These are phyloP conservation scores for Oscheius sp. DNA, from an alignment of 2,888 invertebrate species.

Conservation along the genomic window DNA sequence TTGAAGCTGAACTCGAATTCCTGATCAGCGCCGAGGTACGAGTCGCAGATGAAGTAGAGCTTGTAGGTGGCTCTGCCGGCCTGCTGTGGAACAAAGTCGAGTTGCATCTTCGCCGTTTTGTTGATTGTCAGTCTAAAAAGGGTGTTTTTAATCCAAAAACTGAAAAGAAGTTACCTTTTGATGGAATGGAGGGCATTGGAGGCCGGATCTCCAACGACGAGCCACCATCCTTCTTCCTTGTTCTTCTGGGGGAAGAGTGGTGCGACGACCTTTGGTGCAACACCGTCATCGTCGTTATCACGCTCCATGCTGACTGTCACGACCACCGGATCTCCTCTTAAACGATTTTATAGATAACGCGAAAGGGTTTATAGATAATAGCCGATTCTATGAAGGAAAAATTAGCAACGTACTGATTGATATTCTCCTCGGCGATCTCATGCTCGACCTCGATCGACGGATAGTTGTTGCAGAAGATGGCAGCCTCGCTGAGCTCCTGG, in stretches of 20 bases:
- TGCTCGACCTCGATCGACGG: slow-evolving; percentile 96
- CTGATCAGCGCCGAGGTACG: slow-evolving; percentile 98
- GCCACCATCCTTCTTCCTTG: slow-evolving; percentile 85
- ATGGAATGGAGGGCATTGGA: slow-evolving; percentile 93
- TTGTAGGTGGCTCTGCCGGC: slow-evolving; percentile 84
- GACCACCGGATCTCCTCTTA: slow-evolving; percentile 86
- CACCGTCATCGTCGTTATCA: slow-evolving; percentile 93
- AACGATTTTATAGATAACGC: slow-evolving; percentile 8
- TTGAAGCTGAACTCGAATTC: slow-evolving; percentile 87
- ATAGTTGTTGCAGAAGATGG: slow-evolving; percentile 97
- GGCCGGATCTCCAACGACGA: slow-evolving; percentile 96
- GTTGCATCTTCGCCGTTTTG: slow-evolving; percentile 84
- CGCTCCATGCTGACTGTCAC: slow-evolving; percentile 91
- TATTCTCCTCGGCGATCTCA: slow-evolving; percentile 85
- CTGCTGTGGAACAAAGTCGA: slow-evolving; percentile 93
- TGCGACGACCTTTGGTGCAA: slow-evolving; percentile 86
- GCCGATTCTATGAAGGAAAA: too few relatives aligned
- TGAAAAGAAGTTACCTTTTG: slow-evolving; percentile 80
- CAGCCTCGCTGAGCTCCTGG: slow-evolving; percentile 94
- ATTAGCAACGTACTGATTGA: slow-evolving; percentile 73
- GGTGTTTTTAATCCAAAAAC: neutral
- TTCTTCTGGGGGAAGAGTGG: slow-evolving; percentile 91
- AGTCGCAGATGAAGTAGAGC: slow-evolving; percentile 98
- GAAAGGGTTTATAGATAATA: too few relatives aligned
- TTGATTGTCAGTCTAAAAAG: slow-evolving; percentile 82